Evolutionary conservation across 2,797 vertebrate species (phyloP).

Genomic region (Sebastes alutus): DNA sequence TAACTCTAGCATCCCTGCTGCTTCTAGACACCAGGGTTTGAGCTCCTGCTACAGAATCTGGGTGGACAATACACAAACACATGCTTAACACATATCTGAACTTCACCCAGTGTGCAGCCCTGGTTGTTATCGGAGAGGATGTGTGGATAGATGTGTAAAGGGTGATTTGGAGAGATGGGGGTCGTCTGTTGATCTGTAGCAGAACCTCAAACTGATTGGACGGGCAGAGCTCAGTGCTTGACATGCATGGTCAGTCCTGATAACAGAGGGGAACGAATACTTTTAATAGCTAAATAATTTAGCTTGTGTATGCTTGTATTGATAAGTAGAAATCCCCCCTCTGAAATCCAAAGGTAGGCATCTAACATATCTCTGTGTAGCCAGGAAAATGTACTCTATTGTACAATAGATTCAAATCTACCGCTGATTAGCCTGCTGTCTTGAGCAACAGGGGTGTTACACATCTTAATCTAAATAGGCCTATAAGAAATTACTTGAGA

Average conservation of each 20-base stretch:
- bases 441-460: constrained; percentile 80
- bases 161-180: constrained; percentile 24
- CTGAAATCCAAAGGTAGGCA: constrained; percentile 35
- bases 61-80: constrained; percentile 9
- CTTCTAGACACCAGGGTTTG: constrained; percentile 93
- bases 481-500: constrained; percentile 46
- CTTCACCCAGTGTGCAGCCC: constrained; percentile 29
- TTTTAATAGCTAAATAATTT: constrained; percentile 22
- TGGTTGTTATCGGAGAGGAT: constrained; percentile 2
- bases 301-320: constrained; percentile 3
- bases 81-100: constrained; percentile 7
- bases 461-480: constrained; percentile 55
- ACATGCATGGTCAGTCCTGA: constrained; percentile 87
- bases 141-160: background rate
- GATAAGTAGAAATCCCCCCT: constrained; percentile 19
- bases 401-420: constrained; percentile 31
- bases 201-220: constrained; percentile 95
- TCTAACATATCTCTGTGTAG: constrained; percentile 26
- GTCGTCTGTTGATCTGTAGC: constrained; percentile 87
- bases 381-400: constrained; percentile 41
- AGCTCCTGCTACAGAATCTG: constrained; percentile 93
- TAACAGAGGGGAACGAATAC: constrained; percentile 32
- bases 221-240: constrained; percentile 94
- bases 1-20: constrained; percentile 93
- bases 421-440: constrained; percentile 73